phyloP scores from a whole-genome alignment of 2,888 invertebrate genomes.

The Chesias legatella region DNA sequence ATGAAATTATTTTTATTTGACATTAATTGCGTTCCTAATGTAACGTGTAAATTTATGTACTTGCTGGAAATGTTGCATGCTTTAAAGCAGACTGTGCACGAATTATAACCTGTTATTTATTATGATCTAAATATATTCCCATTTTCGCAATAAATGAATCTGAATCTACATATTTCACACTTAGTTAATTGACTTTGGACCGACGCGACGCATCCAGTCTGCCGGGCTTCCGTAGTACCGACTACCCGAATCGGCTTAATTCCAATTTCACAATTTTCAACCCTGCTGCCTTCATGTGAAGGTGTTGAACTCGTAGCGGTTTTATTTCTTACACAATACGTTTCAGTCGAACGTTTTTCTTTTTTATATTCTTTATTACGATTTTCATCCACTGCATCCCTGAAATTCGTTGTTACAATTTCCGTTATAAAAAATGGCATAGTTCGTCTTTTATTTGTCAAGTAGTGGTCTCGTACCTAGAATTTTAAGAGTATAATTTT shows the following conservation, averaged over 20 bases:
- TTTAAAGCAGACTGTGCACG: too few relatives aligned
- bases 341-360: slow-evolving; percentile 20
- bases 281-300: background rate
- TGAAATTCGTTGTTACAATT: slow-evolving; percentile 10
- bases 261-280: slow-evolving; percentile 6
- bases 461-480: too few relatives aligned
- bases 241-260: slow-evolving; percentile 33
- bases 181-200: slow-evolving; percentile 54
- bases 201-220: slow-evolving; percentile 39
- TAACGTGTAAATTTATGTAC: too few relatives aligned
- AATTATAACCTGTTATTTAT: too few relatives aligned
- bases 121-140: too few relatives aligned
- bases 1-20: too few relatives aligned
- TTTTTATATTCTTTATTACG: slow-evolving; percentile 34
- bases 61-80: too few relatives aligned
- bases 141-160: too few relatives aligned
- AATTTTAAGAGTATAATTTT: too few relatives aligned
- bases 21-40: too few relatives aligned
- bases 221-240: slow-evolving; percentile 36
- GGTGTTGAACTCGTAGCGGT: slow-evolving; percentile 25
- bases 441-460: background rate
- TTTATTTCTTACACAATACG: slow-evolving; percentile 46
- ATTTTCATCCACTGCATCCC: slow-evolving; percentile 29
- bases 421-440: background rate
- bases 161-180: slow-evolving; percentile 65